Percentiles rank a stretch among this genome's conserved stretches.
These are phyloP conservation scores for Kradibia gibbosae DNA, from an alignment of 1,140 invertebrate species.

Conservation along the genomic window DNA sequence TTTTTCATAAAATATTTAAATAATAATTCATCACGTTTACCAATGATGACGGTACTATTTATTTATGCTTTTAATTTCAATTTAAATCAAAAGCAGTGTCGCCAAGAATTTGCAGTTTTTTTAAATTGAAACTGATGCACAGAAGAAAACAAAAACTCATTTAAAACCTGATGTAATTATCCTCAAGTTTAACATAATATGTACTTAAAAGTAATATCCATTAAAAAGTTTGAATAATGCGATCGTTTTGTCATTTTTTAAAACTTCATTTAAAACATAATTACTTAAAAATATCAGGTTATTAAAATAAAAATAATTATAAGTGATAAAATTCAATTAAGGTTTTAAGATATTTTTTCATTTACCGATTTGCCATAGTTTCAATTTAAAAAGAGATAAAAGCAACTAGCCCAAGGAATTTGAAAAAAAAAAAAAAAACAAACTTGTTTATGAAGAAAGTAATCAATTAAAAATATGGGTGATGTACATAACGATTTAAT, in stretches of 20 bases:
- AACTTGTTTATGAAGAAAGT: not conserved
- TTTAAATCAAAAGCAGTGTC: not conserved
- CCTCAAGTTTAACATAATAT: not conserved
- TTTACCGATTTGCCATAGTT: not conserved
- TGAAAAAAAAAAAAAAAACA: no score
- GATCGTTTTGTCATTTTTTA: not conserved
- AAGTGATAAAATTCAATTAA: not conserved
- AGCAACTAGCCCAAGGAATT: not conserved
- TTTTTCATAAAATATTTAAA: no score
- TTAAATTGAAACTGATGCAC: not conserved
- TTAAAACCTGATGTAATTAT: not conserved
- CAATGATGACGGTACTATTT: not conserved
- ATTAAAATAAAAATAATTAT: not conserved
- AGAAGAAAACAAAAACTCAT: not conserved
- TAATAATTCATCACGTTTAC: not conserved
- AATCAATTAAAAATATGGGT: not conserved
- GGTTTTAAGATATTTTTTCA: not conserved
- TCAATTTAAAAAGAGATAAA: not conserved
- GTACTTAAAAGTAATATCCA: not conserved
- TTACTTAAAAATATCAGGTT: not conserved
- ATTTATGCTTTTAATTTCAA: not conserved
- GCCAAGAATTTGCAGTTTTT: not conserved
- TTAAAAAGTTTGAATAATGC: not conserved
- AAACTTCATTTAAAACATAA: not conserved
- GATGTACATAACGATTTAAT: not conserved